Evolutionary conservation across 2,888 invertebrate species (phyloP).

Genomic region (Chaetoderma sp.): DNA sequence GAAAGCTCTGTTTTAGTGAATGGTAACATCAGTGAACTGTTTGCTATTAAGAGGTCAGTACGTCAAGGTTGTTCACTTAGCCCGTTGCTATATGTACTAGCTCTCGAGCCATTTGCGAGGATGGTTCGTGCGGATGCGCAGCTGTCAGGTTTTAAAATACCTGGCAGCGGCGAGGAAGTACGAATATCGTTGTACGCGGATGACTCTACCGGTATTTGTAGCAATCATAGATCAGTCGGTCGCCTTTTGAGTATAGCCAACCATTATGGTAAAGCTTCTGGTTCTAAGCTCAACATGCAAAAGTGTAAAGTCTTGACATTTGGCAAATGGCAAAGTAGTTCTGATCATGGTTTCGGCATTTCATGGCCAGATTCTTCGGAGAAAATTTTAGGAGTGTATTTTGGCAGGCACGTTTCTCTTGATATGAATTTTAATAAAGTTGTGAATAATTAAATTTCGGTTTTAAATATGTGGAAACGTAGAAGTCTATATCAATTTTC

Average conservation of each 20-base stretch:
- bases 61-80: constrained; percentile 20
- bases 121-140: not conserved
- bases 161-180: not conserved
- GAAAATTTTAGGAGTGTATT: not conserved
- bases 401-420: not conserved
- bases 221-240: not conserved
- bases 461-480: not conserved
- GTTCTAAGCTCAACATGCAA: not conserved
- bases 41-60: constrained; percentile 1
- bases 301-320: not conserved
- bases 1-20: constrained; percentile 4
- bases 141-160: constrained; percentile 5
- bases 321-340: not conserved
- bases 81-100: constrained; percentile 6
- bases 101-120: constrained; percentile 5
- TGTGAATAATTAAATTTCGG: not conserved
- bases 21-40: not conserved
- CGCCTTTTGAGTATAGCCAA: not conserved
- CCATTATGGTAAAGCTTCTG: not conserved
- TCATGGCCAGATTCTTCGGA: not conserved
- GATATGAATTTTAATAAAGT: not conserved
- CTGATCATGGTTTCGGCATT: not conserved
- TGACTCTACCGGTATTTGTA: constrained; percentile 4
- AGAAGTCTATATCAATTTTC: not conserved
- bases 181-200: constrained; percentile 6